Base-by-base conservation (phyloP, 1,140 invertebrate genomes). In the Formica selysi region DNA sequence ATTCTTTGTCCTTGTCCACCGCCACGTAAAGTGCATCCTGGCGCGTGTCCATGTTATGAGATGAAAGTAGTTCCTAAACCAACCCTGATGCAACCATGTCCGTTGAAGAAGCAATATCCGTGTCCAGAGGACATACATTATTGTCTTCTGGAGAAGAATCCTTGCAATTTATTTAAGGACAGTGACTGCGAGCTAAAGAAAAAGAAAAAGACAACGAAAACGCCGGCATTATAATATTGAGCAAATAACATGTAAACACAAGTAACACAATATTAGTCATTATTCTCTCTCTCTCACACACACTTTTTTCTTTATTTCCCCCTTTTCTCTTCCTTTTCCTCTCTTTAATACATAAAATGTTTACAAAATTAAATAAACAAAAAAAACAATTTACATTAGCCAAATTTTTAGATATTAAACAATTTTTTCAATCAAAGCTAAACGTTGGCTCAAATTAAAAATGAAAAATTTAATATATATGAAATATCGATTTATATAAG, bases 1-100 rank as follows among this genome's bases (percentile, higher is more conserved):
- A 10, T 86, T 7, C 87, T 93, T 0, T 90, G 92, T 57, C 88
- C 91, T 0, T 94, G 93, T 86, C 70, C 90, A 44, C 90, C 94
- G 0, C 93, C 93, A 0, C 76, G 79, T 0, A 94, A 94, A 87
- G 6, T 94, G 13, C 89, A 90, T 13, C 91, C 93, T 13, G 92
- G 91, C 11, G 29, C 89, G 0, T 94, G 93, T 78, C 93, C 94
- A 0, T 91, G 90, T 74, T 76, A 86, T 19, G 74, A 61, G n/a
- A 59, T 2, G 0, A 85, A 44, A 8, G 6, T 38, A 1, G n/a
- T 64, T 0, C 4, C 29, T 5, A 3, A 64, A 10, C 26, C 57
- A 7, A 0, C 68, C 16, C 3, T 19, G 48, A 2, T 80, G 0
- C 76, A 64, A 1, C 80, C 92, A 1, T 92, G 91, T 71, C 19